Evolutionary conservation across 1,140 invertebrate species (phyloP).

Genomic region (Harpegnathos saltator): DNA sequence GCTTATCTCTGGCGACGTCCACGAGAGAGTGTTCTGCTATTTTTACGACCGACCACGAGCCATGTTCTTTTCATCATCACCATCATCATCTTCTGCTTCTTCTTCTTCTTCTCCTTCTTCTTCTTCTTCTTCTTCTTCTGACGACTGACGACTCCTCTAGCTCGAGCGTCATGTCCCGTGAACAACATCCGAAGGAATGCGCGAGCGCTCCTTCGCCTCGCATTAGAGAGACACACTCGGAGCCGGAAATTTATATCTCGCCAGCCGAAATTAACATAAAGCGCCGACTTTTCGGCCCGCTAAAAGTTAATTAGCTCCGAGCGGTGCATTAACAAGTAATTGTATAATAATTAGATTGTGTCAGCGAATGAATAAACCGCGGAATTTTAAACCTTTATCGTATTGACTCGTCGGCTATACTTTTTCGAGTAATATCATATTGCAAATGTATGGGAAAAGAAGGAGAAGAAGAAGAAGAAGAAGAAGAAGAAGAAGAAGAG

Average conservation of each 20-base stretch:
- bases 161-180: not conserved
- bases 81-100: too few relatives aligned
- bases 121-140: too few relatives aligned
- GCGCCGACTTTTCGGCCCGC: slow-evolving; percentile 3
- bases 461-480: too few relatives aligned
- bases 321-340: slow-evolving; percentile 18
- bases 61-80: slow-evolving; percentile 21
- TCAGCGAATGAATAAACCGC: not conserved
- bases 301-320: not conserved
- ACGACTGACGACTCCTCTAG: not conserved
- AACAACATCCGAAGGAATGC: slow-evolving; percentile 13
- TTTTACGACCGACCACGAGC: slow-evolving; percentile 64
- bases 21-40: slow-evolving; percentile 33
- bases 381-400: too few relatives aligned
- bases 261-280: slow-evolving; percentile 14
- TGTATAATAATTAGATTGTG: not conserved
- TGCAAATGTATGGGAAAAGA: too few relatives aligned
- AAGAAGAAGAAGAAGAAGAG: too few relatives aligned
- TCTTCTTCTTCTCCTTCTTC: too few relatives aligned
- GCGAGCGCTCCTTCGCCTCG: slow-evolving; percentile 1
- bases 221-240: slow-evolving; percentile 14
- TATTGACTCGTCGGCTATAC: too few relatives aligned
- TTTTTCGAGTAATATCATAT: too few relatives aligned
- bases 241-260: not conserved
- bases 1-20: slow-evolving; percentile 51